Evolutionary conservation across 2,113 vertebrate genomes (phyloP).

Genomic region (Apodemus speciosus): DNA sequence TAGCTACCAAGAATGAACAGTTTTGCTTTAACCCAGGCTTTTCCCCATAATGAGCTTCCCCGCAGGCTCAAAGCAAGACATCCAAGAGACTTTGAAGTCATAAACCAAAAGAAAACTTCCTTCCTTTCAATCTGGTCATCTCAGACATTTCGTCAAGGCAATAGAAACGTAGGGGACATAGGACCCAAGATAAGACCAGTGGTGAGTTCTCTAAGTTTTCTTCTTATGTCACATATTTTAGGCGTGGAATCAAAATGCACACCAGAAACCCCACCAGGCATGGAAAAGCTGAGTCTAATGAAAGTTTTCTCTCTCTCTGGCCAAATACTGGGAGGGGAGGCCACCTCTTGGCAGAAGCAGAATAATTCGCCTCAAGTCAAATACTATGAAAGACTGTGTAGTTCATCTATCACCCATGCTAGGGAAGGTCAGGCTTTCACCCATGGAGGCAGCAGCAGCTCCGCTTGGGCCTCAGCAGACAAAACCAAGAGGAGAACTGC

Average conservation of each 20-base stretch:
- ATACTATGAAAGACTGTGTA: background rate
- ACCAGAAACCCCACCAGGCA: background rate
- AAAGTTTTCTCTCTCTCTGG: background rate
- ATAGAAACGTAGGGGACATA: too few species aligned
- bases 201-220: background rate
- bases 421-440: background rate
- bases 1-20: background rate
- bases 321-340: background rate
- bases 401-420: background rate
- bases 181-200: background rate
- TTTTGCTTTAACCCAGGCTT: background rate
- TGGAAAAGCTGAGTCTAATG: background rate
- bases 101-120: background rate
- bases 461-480: background rate
- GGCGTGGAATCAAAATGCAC: constrained; percentile 18
- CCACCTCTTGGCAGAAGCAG: background rate
- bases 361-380: background rate
- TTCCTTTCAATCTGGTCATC: background rate
- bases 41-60: too few species aligned
- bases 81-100: background rate
- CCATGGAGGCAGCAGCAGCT: background rate
- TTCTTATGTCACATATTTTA: background rate
- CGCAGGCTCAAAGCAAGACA: background rate
- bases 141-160: background rate
- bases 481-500: background rate